phyloP scores from a whole-genome alignment of 2,797 vertebrate species.

The Pachyuromys duprasi region DNA sequence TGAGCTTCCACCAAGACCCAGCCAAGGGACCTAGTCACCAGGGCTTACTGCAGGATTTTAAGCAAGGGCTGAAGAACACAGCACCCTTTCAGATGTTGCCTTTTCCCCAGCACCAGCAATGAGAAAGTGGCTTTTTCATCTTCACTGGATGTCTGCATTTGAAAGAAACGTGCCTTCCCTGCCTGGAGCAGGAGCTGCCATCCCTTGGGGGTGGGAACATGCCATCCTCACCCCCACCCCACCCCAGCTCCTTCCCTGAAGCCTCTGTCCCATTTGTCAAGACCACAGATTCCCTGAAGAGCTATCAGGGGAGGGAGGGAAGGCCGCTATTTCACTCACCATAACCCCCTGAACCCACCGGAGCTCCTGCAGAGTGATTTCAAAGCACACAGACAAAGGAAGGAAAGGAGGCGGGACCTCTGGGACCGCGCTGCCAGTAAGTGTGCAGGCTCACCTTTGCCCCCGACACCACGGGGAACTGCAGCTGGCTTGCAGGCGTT shows the following conservation, averaged over 20 bases:
- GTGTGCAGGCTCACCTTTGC: background rate
- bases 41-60: background rate
- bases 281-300: background rate
- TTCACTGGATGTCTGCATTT: background rate
- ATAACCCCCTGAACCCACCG: background rate
- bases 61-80: background rate
- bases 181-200: background rate
- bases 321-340: background rate
- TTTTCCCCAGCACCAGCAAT: background rate
- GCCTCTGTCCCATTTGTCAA: background rate
- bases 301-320: background rate
- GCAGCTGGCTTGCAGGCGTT: background rate
- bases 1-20: background rate
- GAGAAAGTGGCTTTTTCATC: background rate
- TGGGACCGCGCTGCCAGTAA: accelerated
- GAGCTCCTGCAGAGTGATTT: slow-evolving; percentile 26
- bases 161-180: background rate
- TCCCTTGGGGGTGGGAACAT: no score
- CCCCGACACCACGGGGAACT: background rate
- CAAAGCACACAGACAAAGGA: slow-evolving; percentile 44
- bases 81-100: background rate
- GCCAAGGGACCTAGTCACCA: background rate
- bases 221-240: no score
- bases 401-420: background rate
- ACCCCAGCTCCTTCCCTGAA: background rate